Conservation (phyloP, 2,888 invertebrate species). For the Drosophila pullipes region DNA sequence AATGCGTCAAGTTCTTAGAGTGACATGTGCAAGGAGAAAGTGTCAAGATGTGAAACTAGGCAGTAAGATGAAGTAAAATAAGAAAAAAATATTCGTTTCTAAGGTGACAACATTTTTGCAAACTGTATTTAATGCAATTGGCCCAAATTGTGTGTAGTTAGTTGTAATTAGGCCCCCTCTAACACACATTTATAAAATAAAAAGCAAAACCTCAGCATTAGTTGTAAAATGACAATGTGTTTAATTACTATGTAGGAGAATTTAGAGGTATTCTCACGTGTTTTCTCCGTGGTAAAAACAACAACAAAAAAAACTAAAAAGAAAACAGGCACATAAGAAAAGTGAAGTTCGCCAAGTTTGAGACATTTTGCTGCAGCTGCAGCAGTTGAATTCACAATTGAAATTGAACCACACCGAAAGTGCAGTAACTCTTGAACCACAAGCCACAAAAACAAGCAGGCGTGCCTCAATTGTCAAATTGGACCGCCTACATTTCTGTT, state of each 20-base stretch:
- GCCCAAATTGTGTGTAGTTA: background rate
- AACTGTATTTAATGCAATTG: slow-evolving; percentile 2
- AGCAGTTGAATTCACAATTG: slow-evolving; percentile 34
- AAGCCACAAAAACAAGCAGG: slow-evolving; percentile 3
- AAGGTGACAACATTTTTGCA: background rate
- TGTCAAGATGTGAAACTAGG: slow-evolving; percentile 18
- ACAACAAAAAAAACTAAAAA: background rate
- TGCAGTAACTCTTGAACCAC: slow-evolving; percentile 15
- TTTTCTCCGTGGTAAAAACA: slow-evolving; percentile 38
- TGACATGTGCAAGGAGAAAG: slow-evolving; percentile 43
- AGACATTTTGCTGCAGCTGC: slow-evolving; percentile 15
- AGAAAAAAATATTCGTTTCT: background rate
- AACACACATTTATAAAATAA: slow-evolving; percentile 1
- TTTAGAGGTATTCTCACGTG: slow-evolving; percentile 54
- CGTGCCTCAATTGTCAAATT: slow-evolving; percentile 27
- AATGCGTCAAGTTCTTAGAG: slow-evolving; percentile 33
- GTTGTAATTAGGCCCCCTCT: background rate
- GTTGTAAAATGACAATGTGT: slow-evolving; percentile 33
- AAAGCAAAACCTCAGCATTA: slow-evolving; percentile 16
- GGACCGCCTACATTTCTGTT: slow-evolving; percentile 3
- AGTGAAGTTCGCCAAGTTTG: slow-evolving; percentile 17
- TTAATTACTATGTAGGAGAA: slow-evolving; percentile 55
- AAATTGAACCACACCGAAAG: slow-evolving; percentile 40
- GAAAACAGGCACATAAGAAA: slow-evolving; percentile 37
- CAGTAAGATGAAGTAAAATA: slow-evolving; percentile 2